A percentile compares a stretch with the other conserved stretches of the same genome.
Evolutionary conservation across 1,140 invertebrate species (phyloP).

Genomic region (Diorhabda elongata): DNA sequence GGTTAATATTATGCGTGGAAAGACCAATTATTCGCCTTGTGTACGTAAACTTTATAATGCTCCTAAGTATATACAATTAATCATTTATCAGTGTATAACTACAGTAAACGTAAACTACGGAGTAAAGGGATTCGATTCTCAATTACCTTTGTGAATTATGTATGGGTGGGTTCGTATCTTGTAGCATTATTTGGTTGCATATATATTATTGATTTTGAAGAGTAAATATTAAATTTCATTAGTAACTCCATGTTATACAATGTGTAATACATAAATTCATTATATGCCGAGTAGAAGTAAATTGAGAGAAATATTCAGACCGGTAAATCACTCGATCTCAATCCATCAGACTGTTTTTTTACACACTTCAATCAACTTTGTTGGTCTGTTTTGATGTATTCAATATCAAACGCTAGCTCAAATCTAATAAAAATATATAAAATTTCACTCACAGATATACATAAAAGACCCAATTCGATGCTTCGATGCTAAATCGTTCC

Average conservation of each 20-base stretch:
- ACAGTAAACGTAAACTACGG: neutral
- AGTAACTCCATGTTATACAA: neutral
- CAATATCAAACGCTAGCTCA: too few relatives aligned
- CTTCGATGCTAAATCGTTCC: too few relatives aligned
- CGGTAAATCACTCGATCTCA: too few relatives aligned
- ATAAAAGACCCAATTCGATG: too few relatives aligned
- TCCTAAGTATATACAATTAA: neutral
- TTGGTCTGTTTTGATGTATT: too few relatives aligned
- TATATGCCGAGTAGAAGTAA: neutral
- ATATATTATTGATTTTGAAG: neutral
- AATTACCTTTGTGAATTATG: constrained; percentile 1
- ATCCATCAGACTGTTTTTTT: too few relatives aligned
- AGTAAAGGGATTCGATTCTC: neutral
- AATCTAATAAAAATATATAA: too few relatives aligned
- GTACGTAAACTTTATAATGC: neutral
- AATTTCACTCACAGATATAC: too few relatives aligned
- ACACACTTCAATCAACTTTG: too few relatives aligned
- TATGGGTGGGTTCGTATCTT: neutral
- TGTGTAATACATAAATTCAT: neutral
- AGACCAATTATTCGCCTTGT: neutral
- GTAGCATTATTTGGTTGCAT: neutral
- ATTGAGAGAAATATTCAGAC: neutral
- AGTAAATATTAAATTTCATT: neutral
- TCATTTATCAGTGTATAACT: neutral
- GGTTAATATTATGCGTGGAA: neutral